Conservation (phyloP, 2,888 invertebrate genomes). For the Drosophila mayaguana region DNA sequence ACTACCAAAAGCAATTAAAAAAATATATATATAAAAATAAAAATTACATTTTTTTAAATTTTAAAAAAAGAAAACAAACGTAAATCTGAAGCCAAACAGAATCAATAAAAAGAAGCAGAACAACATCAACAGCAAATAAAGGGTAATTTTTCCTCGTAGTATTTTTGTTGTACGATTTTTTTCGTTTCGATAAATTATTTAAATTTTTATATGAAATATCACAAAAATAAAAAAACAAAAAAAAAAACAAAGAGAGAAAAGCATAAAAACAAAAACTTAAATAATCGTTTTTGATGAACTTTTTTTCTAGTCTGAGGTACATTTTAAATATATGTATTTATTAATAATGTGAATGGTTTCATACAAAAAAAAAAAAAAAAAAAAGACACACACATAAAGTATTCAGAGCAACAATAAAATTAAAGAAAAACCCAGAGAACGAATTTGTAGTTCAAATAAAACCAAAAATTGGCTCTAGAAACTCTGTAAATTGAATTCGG, state of each 20-base stretch:
- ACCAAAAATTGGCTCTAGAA: neutral
- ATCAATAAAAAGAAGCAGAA: slow-evolving; percentile 30
- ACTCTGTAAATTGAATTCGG: neutral
- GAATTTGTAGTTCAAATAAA: neutral
- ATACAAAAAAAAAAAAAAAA: slow-evolving; percentile 19
- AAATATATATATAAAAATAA: neutral
- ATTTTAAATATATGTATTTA: slow-evolving; percentile 46
- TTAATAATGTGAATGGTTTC: slow-evolving; percentile 64
- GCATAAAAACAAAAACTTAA: slow-evolving; percentile 3
- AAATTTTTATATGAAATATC: slow-evolving; percentile 40
- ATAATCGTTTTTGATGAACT: slow-evolving; percentile 51
- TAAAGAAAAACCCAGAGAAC: neutral
- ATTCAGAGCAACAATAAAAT: slow-evolving; percentile 35
- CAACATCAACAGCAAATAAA: slow-evolving; percentile 50
- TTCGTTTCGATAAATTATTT: slow-evolving; percentile 52
- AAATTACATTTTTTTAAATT: neutral
- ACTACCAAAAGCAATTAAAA: slow-evolving; percentile 53
- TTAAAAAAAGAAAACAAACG: slow-evolving; percentile 20
- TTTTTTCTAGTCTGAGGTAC: slow-evolving; percentile 51
- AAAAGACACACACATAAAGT: slow-evolving; percentile 16
- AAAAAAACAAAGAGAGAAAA: neutral
- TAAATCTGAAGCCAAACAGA: slow-evolving; percentile 21
- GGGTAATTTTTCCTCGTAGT: slow-evolving; percentile 71
- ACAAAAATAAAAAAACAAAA: neutral
- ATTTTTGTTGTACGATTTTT: slow-evolving; percentile 40